phyloP scores from a whole-genome alignment of 2,113 vertebrate species.

The Emydura subglobosa region DNA sequence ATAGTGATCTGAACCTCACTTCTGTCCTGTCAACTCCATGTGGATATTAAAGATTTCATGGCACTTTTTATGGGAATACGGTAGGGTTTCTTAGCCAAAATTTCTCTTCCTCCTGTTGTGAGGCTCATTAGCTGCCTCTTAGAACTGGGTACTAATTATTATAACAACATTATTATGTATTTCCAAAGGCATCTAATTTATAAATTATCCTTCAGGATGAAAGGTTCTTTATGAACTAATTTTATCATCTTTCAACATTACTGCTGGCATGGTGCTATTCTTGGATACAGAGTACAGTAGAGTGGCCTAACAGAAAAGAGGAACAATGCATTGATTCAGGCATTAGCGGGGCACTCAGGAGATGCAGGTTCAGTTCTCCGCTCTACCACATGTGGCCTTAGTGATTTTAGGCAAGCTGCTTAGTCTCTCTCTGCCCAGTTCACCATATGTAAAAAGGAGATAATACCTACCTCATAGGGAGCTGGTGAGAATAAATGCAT shows the following conservation, averaged over 20 bases:
- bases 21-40: neutral
- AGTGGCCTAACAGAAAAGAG: neutral
- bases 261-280: neutral
- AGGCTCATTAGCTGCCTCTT: neutral
- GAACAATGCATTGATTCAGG: neutral
- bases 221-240: neutral
- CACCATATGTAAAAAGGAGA: neutral
- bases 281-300: neutral
- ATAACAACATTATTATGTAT: neutral
- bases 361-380: neutral
- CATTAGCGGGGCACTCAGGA: neutral
- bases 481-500: neutral
- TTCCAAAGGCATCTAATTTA: neutral
- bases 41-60: neutral
- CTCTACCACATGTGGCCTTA: neutral
- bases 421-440: neutral
- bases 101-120: neutral
- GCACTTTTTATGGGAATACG: neutral
- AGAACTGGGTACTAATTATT: neutral
- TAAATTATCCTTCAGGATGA: neutral
- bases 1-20: neutral
- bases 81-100: neutral
- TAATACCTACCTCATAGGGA: neutral
- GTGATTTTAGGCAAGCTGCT: neutral
- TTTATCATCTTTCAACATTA: neutral